A percentile compares a stretch with the other conserved stretches of the same genome.
Conservation (phyloP, 2,888 invertebrate species). For the Lasioglossum calceatum region DNA sequence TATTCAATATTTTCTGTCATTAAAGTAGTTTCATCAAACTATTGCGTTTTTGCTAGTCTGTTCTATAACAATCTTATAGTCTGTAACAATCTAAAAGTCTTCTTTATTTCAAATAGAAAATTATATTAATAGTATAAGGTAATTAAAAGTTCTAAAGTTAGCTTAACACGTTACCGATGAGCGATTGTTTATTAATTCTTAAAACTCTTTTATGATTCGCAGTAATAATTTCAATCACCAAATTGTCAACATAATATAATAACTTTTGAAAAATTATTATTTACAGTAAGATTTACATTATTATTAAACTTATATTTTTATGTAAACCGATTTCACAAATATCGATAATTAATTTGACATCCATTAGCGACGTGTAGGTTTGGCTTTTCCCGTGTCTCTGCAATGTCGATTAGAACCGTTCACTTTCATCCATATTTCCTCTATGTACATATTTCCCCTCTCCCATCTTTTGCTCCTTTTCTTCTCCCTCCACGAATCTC, state of each 20-base stretch:
- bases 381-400: background rate
- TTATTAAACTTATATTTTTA: background rate
- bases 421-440: constrained; percentile 38
- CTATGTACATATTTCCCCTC: constrained; percentile 13
- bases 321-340: background rate
- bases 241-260: background rate
- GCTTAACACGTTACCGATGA: background rate
- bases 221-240: background rate
- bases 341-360: background rate
- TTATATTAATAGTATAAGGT: background rate
- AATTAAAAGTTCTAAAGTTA: background rate
- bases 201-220: background rate
- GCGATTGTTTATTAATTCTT: background rate
- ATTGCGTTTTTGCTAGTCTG: background rate
- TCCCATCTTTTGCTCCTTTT: constrained; percentile 51
- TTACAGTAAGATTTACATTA: background rate
- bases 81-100: background rate
- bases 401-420: constrained; percentile 2
- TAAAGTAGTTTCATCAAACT: background rate
- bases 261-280: background rate
- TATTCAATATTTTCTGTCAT: background rate
- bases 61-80: background rate
- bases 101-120: background rate
- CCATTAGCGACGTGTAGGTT: background rate
- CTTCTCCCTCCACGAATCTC: constrained; percentile 57